Evolutionary conservation across 2,113 vertebrate species (phyloP).

Genomic region (Bubo scandiacus): DNA sequence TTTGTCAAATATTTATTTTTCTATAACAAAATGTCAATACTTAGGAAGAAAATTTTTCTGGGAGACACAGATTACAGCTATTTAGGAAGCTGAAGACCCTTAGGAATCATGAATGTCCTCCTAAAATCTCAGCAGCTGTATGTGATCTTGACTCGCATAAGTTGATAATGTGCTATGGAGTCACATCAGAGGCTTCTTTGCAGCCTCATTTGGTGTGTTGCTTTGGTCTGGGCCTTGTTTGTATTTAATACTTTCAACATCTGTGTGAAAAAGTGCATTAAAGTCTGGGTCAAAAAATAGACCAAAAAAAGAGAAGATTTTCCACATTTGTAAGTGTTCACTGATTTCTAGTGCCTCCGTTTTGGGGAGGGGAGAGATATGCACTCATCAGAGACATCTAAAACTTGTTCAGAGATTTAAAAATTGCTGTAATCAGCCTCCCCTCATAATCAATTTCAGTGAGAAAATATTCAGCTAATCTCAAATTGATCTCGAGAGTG

Average conservation of each 20-base stretch:
- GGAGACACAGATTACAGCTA: background rate
- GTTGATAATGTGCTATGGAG: background rate
- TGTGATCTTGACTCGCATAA: background rate
- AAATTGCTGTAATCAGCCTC: conserved; percentile 42
- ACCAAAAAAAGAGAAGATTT: background rate
- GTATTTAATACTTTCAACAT: background rate
- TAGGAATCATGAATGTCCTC: background rate
- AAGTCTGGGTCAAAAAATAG: background rate
- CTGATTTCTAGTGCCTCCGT: conserved; percentile 27
- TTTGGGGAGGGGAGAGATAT: background rate
- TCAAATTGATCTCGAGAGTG: conserved; percentile 14
- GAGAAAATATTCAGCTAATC: conserved; percentile 38
- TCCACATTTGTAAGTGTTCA: background rate
- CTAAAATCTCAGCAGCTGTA: background rate
- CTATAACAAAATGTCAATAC: background rate
- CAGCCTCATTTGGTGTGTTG: background rate
- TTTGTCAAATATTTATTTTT: background rate
- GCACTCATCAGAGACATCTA: background rate
- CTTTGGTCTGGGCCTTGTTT: background rate
- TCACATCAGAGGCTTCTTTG: background rate
- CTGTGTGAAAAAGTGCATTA: background rate
- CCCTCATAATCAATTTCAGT: conserved; percentile 23
- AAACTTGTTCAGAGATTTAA: conserved; percentile 23
- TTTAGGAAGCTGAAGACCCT: background rate
- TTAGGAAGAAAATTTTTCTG: background rate